Conservation (phyloP, 2,888 invertebrate species). For the Caenorhabditis angaria region DNA sequence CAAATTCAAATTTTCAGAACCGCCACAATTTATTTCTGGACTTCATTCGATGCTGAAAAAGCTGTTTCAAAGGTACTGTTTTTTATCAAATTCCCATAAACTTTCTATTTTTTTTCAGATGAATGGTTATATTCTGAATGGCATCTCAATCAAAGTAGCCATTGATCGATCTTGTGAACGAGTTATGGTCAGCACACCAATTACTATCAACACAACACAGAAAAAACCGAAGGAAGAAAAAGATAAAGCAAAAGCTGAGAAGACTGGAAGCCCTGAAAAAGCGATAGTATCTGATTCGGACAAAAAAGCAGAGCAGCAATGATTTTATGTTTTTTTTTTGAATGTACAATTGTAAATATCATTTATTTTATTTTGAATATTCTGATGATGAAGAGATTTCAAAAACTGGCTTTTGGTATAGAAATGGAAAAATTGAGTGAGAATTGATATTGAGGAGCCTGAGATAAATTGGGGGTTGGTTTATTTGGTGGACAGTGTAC, state of each 20-base stretch:
- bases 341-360: too few species aligned
- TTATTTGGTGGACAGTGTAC: too few species aligned
- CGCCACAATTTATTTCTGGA: background rate
- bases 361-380: too few species aligned
- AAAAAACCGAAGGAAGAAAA: slow-evolving; percentile 1
- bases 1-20: background rate
- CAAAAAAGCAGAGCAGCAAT: too few species aligned
- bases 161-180: slow-evolving; percentile 6
- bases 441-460: too few species aligned
- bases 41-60: background rate
- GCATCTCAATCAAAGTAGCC: slow-evolving; percentile 2
- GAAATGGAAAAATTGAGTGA: too few species aligned
- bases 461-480: too few species aligned
- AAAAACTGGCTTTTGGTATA: too few species aligned
- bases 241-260: background rate
- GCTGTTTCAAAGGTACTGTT: slow-evolving; percentile 5
- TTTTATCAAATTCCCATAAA: background rate
- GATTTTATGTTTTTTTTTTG: too few species aligned
- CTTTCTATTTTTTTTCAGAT: background rate
- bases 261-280: background rate
- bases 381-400: too few species aligned
- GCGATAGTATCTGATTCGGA: too few species aligned
- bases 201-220: background rate
- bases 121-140: slow-evolving; percentile 7
- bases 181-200: background rate